phyloP scores from a whole-genome alignment of 1,140 invertebrate species.

The Pseudobourletiella spinata region DNA sequence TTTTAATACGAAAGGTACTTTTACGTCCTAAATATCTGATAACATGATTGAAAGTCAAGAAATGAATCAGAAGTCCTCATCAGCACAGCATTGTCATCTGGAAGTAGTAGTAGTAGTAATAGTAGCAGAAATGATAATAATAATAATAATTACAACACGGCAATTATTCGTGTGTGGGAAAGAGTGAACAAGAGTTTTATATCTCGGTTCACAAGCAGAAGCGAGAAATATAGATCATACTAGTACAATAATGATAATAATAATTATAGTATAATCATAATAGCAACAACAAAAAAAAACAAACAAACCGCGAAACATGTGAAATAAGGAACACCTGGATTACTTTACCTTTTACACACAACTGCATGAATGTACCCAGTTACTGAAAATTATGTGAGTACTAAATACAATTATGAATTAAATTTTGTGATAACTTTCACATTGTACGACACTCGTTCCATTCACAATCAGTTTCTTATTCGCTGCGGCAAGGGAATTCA shows the following conservation, averaged over 20 bases:
- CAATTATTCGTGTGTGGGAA: too few species aligned
- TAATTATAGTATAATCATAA: too few species aligned
- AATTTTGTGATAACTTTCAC: not conserved
- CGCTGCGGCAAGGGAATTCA: not conserved
- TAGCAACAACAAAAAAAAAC: not conserved
- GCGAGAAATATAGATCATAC: too few species aligned
- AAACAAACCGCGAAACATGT: not conserved
- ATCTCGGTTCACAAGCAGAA: not conserved
- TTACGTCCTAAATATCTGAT: too few species aligned
- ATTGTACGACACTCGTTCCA: slow-evolving; percentile 6
- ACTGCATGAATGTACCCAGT: not conserved
- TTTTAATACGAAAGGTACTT: too few species aligned
- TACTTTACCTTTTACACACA: not conserved
- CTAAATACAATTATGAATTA: not conserved
- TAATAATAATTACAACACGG: too few species aligned
- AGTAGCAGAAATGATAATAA: too few species aligned
- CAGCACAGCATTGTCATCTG: too few species aligned
- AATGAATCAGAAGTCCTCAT: too few species aligned
- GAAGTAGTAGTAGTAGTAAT: too few species aligned
- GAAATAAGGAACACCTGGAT: not conserved
- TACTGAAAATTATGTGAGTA: not conserved
- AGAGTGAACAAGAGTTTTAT: not conserved
- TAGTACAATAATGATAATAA: too few species aligned
- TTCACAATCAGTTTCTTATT: slow-evolving; percentile 2
- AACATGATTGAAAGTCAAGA: too few species aligned